Evolutionary conservation across 2,888 invertebrate species (phyloP), one percentile per base, ranked within the genome.

Genomic region (Melangyna quadrimaculata): DNA sequence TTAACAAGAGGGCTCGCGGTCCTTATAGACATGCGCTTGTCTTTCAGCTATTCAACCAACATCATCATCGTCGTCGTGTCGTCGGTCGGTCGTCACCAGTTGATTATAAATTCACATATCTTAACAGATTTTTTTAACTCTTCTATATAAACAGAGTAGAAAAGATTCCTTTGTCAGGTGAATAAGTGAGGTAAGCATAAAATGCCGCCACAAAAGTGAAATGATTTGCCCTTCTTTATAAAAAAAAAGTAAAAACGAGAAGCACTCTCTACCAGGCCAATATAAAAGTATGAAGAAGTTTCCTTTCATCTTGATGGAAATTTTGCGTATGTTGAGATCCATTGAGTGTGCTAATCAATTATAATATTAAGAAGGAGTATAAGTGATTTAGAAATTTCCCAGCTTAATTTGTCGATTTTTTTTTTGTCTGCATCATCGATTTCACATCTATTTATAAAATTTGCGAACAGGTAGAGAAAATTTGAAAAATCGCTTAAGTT

Each of bases 91-190:
- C 27, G 57, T 86, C 86, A 81, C 81, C 73, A 81, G 77, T 77
- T 78, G 81, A 86, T 86, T 86, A 81, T 81, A 81, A 81, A 81
- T 86, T 86, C 86, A 80, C 69, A 73, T 84, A 61, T 59, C 43
- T 67, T 32, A 51, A 67, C 51, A 55, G 14, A 19, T 73, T 40
- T 35, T 22, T 53, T 12, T 35, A 24, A 35, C 53, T 65, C 53
- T 27, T 75, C 19, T 43, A 51, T 27, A 32, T 10, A 32, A 43
- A 70, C 17, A 72, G 35, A 17, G 40, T n/a, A n/a, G n/a, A 10
- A 27, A 69, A 67, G 35, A 45, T 53, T 59, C 70, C 75, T 81
- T 81, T 81, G 86, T 80, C 86, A 78, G 80, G 73, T 86, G 77
- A 70, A 70, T 51, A 81, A 70, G 55, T 77, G 19, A 61, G 55